Evolutionary conservation across 64 coral and sea anemone genomes (phyloP), one percentile per base, ranked within the genome.

Genomic region (Actinia equina): DNA sequence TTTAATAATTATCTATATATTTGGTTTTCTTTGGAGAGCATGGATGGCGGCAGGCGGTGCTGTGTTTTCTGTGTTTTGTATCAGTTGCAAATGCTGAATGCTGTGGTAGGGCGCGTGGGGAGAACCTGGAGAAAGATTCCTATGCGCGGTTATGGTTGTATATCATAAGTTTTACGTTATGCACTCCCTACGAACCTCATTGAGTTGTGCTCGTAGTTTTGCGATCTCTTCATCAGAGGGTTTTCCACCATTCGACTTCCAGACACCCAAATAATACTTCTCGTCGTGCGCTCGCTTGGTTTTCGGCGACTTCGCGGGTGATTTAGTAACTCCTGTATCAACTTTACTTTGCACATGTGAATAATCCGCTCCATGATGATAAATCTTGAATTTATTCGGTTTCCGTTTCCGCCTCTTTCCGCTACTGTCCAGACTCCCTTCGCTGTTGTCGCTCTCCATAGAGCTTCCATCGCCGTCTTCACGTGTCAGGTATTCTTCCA

Each of bases 281-380:
- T 88, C 57, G 26, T 58, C 56, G 46, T 74, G 63, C 10, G 53
- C 12, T 20, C 23, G 19, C 17, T 88, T 18, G 4, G 87, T 79
- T 57, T 41, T 88, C 22, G 77, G 74, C 12, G 59, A 76, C 7
- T 20, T 63, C 3, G 18, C 17, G 0, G 26, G 59, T 20, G 45
- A 78, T 13, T 51, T 43, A 27, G 8, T 26, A 82, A 77, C 23
- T 74, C 43, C 49, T 17, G 23, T 54, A 44, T 77, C 82, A 84
- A 96, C 94, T 82, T 93, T 92, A 85, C 94, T 93, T 79, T 84
- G 65, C 16, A 96, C 52, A 67, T 96, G 94, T 1, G 94, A 96
- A 53, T 90, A 96, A 85, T 96, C 94, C 7, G 62, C 44, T 6
- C 56, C 80, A 59, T 90, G 64, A 52, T 86, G 88, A 61, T 93